Evolutionary conservation across 1,140 invertebrate species (phyloP), one percentile per base, ranked within the genome.

Genomic region (Arctopsyche grandis): DNA sequence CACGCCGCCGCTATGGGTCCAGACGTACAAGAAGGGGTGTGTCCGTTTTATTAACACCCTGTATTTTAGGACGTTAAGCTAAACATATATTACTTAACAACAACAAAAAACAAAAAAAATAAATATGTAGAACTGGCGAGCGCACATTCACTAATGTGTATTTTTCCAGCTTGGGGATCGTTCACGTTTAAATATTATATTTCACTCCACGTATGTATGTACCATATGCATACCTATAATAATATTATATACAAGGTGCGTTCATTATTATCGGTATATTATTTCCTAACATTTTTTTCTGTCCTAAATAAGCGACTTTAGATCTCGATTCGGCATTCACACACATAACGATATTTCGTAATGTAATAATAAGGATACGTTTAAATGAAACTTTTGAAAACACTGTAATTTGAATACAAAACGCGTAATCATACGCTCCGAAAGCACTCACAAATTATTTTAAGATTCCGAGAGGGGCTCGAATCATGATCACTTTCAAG

Each of bases 31-130:
- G 43, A 10, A 38, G 56, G 74, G 74, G 74, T 76, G 74, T 58
- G 74, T 58, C 74, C 74, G 26, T 76, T 76, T 76, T 76, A 76
- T 76, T 76, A 76, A 76, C 74, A 76, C 74, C 74, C 74, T 76
- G 74, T 76, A 76, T 76, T 76, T 76, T 76, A 76, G 43, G 52
- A 76, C 56, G 56, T 76, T 76, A 76, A 76, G 16, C 74, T 76
- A 76, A 76, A 76, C 74, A 76, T 76, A 76, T 76, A 76, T 76
- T 76, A 26, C 19, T 63, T 26, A 63, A 76, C 74, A 58, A 63
- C 46, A 58, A 63, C 26, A 1, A 74, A 26, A 74, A 14, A 12
- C 1, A 74, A 29, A 74, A 22, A 74, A 26, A 73, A 38, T 48
- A 44, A 56, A 26, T 74, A 24, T 58, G 22, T 56, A 56, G 44